A percentile compares a stretch with the other conserved stretches of the same genome.
Conservation (phyloP, 1,140 invertebrate species). For the Brachystomella parvula region DNA sequence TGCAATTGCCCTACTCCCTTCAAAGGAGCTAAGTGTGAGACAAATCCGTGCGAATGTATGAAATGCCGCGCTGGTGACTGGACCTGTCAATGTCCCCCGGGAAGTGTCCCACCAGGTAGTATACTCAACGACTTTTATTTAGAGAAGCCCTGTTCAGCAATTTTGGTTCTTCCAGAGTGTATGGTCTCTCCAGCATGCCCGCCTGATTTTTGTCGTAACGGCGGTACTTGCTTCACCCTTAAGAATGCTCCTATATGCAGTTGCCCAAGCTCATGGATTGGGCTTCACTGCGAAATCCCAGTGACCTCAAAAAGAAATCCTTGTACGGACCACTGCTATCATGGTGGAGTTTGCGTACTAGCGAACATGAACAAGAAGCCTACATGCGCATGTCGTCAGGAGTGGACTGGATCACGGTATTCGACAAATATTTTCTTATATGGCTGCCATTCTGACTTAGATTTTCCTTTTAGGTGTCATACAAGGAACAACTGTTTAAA, state of each 20-base stretch:
- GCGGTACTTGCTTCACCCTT: slow-evolving; percentile 44
- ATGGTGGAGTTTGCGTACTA: slow-evolving; percentile 51
- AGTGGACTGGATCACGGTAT: slow-evolving; percentile 49
- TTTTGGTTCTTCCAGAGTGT: not conserved
- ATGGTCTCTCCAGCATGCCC: slow-evolving; percentile 23
- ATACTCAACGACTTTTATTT: too few species aligned
- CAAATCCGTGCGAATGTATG: slow-evolving; percentile 46
- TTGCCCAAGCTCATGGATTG: slow-evolving; percentile 49
- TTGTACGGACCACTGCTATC: slow-evolving; percentile 52
- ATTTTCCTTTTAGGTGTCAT: slow-evolving; percentile 43
- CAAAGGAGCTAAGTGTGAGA: slow-evolving; percentile 50
- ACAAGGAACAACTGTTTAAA: slow-evolving; percentile 47
- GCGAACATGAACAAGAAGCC: slow-evolving; percentile 39
- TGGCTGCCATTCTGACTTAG: slow-evolving; percentile 17
- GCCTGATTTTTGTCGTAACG: slow-evolving; percentile 43
- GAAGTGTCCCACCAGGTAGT: slow-evolving; percentile 13
- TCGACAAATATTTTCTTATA: not conserved
- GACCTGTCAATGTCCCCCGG: slow-evolving; percentile 34
- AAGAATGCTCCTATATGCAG: slow-evolving; percentile 43
- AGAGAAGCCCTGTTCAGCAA: too few species aligned
- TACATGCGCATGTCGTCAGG: slow-evolving; percentile 51
- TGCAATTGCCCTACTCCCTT: slow-evolving; percentile 49
- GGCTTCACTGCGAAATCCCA: slow-evolving; percentile 47
- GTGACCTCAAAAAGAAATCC: slow-evolving; percentile 48
- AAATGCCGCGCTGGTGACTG: slow-evolving; percentile 38